A percentile compares a stretch with the other conserved stretches of the same genome.
Conservation (phyloP, 2,797 vertebrate species). For the Cyclopterus lumpus region DNA sequence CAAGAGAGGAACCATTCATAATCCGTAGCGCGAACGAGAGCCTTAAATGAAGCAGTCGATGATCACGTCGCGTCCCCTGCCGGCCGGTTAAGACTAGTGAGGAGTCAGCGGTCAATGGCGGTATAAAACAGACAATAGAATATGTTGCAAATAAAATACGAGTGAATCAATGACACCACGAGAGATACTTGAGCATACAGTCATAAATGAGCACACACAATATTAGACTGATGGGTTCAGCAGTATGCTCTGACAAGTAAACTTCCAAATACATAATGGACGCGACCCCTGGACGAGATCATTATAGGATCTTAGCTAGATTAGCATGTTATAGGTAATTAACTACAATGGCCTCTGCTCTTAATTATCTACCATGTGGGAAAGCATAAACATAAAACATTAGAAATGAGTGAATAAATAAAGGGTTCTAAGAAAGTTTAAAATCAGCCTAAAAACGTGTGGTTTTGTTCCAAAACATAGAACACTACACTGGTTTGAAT, state of each 20-base stretch:
- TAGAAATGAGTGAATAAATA: background rate
- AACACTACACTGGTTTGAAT: background rate
- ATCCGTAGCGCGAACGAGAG: no score
- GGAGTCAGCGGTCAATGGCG: background rate
- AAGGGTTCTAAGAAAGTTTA: conserved; percentile 1
- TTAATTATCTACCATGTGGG: background rate
- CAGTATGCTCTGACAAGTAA: background rate
- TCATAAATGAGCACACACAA: no score
- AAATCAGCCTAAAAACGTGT: background rate
- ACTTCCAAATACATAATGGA: background rate
- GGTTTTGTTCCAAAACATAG: background rate
- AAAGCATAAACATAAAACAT: background rate
- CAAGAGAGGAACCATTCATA: no score
- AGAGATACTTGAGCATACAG: background rate
- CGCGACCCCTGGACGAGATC: background rate
- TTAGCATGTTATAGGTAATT: background rate
- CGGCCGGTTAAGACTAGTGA: no score
- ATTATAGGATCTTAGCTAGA: background rate
- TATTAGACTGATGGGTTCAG: no score
- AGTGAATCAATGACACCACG: background rate
- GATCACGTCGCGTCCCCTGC: no score
- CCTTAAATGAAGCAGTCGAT: no score
- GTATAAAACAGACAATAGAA: background rate
- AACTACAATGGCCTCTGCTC: background rate
- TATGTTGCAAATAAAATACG: background rate